Evolutionary conservation across 2,113 vertebrate species (phyloP).

Genomic region (Cebidichthys violaceus): DNA sequence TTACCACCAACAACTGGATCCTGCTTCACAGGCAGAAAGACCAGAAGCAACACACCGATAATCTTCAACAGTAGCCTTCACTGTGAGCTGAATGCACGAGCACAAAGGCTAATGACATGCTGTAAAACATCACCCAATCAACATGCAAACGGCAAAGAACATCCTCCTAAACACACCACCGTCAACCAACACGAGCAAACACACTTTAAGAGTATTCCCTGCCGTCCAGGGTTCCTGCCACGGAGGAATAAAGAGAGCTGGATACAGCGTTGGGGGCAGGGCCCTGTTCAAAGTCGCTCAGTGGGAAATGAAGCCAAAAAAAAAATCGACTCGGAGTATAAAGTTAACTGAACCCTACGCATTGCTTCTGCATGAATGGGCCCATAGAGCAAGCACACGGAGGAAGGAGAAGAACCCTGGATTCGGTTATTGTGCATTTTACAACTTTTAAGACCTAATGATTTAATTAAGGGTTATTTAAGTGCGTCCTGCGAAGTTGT

Average conservation of each 20-base stretch:
- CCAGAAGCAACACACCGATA: conserved; percentile 85
- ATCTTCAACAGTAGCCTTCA: conserved; percentile 29
- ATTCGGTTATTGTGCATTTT: too few relatives aligned
- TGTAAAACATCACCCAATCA: conserved; percentile 23
- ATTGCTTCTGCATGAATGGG: neutral
- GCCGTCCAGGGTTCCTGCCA: neutral
- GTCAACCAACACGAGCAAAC: conserved; percentile 50
- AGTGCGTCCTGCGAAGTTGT: neutral
- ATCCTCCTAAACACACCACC: conserved; percentile 12
- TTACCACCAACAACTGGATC: conserved; percentile 91
- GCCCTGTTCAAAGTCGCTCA: neutral
- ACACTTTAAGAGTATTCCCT: neutral
- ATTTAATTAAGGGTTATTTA: neutral
- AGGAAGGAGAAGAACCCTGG: too few relatives aligned
- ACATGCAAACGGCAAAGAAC: conserved; percentile 22
- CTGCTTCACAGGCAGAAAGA: conserved; percentile 90
- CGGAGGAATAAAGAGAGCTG: neutral
- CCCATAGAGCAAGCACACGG: neutral
- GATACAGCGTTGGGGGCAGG: neutral
- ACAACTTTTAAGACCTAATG: neutral
- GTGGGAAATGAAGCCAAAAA: neutral
- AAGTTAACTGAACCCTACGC: neutral
- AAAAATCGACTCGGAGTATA: neutral
- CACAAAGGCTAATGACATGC: conserved; percentile 50
- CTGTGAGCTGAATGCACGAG: conserved; percentile 26